phyloP scores from a whole-genome alignment of 2,797 vertebrate species.

The Schizothorax lantsangensis region DNA sequence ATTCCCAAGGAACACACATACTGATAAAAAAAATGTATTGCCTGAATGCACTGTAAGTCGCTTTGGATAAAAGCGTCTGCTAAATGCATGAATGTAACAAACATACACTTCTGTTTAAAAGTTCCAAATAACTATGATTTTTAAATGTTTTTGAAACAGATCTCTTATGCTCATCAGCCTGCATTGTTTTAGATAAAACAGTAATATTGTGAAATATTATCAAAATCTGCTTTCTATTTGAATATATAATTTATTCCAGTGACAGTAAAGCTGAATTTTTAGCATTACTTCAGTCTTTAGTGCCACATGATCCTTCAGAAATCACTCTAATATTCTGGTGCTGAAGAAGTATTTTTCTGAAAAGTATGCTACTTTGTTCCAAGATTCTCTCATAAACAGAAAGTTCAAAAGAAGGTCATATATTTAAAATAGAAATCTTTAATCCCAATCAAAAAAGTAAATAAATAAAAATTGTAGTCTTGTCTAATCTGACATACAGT shows the following conservation, averaged over 20 bases:
- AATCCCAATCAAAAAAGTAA: background rate
- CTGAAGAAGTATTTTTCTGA: background rate
- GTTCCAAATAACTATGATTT: background rate
- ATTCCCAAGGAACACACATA: too few relatives aligned
- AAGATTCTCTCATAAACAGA: background rate
- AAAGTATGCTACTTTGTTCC: background rate
- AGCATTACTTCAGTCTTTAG: background rate
- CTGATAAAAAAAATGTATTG: too few relatives aligned
- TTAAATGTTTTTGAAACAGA: background rate
- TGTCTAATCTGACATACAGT: background rate
- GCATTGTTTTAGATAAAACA: background rate
- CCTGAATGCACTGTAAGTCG: too few relatives aligned
- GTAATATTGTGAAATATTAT: background rate
- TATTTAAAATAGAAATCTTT: background rate
- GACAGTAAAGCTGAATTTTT: background rate
- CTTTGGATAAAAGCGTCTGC: too few relatives aligned
- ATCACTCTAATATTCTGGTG: background rate
- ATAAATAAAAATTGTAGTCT: background rate
- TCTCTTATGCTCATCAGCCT: background rate
- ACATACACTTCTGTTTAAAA: background rate
- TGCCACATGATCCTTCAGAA: background rate
- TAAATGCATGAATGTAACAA: background rate
- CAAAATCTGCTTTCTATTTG: background rate
- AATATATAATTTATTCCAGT: background rate
- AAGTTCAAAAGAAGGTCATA: background rate